Evolutionary conservation across 2,888 invertebrate genomes (phyloP).

Genomic region (Cancer borealis): DNA sequence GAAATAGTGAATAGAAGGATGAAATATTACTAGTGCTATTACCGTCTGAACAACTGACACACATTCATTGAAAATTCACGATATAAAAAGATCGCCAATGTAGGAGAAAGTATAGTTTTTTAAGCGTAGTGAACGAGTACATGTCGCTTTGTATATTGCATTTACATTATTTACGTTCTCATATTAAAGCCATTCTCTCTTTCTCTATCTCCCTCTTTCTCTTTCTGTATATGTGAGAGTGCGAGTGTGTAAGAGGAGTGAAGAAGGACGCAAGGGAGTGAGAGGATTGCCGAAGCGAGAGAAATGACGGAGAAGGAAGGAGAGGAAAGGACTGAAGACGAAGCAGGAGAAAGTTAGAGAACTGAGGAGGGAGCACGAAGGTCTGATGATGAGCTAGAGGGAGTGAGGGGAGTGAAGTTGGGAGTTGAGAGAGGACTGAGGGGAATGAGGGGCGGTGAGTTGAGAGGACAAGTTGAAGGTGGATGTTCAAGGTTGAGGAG

Average conservation of each 20-base stretch:
- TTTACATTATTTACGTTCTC: not conserved
- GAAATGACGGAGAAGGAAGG: not conserved
- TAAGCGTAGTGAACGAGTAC: not conserved
- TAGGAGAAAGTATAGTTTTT: not conserved
- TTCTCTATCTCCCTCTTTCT: slow-evolving; percentile 9
- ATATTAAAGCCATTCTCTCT: not conserved
- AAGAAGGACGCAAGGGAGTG: not conserved
- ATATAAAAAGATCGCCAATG: not conserved
- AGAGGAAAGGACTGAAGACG: not conserved
- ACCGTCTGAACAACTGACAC: not conserved
- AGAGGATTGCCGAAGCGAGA: not conserved
- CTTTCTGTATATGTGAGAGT: not conserved
- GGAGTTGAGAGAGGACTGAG: not conserved
- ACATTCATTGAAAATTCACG: not conserved
- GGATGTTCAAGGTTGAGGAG: not conserved
- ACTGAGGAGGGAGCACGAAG: not conserved
- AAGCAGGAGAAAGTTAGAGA: not conserved
- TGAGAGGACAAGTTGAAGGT: not conserved
- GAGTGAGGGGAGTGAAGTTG: not conserved
- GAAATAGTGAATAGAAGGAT: not conserved
- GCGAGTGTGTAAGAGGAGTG: not conserved
- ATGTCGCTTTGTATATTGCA: not conserved
- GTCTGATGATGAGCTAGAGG: not conserved
- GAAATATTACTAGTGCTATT: not conserved
- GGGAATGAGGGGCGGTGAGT: not conserved